Evolutionary conservation across 2,888 invertebrate genomes (phyloP).

Genomic region (Cistogaster globosa): DNA sequence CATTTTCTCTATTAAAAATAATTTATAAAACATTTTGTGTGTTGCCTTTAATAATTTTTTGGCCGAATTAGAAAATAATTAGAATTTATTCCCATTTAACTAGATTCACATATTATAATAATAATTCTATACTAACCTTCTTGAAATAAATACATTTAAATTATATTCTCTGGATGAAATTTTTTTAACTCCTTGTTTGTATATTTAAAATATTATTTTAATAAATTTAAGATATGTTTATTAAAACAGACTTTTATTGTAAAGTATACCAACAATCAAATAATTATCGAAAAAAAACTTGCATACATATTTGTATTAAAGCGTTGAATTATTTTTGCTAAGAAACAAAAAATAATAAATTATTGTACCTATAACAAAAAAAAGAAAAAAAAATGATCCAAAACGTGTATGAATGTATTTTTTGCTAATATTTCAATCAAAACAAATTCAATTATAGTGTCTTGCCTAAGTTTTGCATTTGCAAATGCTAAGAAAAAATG

Average conservation of each 20-base stretch:
- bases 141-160: too few relatives aligned
- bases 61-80: too few relatives aligned
- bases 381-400: too few relatives aligned
- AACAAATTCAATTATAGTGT: conserved; percentile 1
- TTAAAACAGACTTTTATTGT: conserved; percentile 1
- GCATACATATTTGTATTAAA: neutral
- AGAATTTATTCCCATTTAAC: too few relatives aligned
- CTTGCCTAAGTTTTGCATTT: neutral
- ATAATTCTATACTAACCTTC: too few relatives aligned
- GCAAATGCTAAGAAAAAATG: too few relatives aligned
- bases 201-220: conserved; percentile 19
- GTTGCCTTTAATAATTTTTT: too few relatives aligned
- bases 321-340: conserved; percentile 38
- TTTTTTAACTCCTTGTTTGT: too few relatives aligned
- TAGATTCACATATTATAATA: too few relatives aligned
- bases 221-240: conserved; percentile 17
- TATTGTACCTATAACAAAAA: conserved; percentile 16
- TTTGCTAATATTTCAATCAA: conserved; percentile 28
- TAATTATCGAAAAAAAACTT: conserved; percentile 1
- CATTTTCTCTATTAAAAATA: too few relatives aligned
- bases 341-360: neutral
- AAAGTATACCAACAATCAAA: conserved; percentile 1
- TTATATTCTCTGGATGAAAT: too few relatives aligned
- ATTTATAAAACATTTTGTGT: too few relatives aligned
- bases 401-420: neutral